Base-by-base conservation (phyloP, 2,888 invertebrate species). In the Alloplasta piceator region DNA sequence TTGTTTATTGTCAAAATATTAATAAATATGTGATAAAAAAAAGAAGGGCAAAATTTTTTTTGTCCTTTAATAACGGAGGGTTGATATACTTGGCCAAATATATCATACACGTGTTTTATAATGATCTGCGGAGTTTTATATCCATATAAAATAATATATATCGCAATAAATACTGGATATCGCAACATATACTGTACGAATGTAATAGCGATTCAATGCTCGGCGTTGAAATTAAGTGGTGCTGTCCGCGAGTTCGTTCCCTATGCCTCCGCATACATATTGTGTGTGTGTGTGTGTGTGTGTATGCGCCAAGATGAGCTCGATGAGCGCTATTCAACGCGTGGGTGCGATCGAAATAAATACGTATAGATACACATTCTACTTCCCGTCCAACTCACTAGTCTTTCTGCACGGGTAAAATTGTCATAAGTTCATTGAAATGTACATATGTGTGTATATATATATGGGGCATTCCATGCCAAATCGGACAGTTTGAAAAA, bases 311-410 rank as follows among this genome's bases (percentile, higher is more conserved):
- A 26, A 26, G 26, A 26, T 26, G 26, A 26, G 26, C 38, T 14
- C 50, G 58, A 75, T 60, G 66, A 60, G 56, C 50, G 60, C 52
- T 41, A 58, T 71, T 63, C 41, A 75, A 75, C 50, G 74, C 41
- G 74, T 75, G 74, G 74, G 74, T 67, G 43, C 67, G 41, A 75
- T 75, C n/a, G 74, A 66, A 67, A 75, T 75, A 75, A 75, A 75
- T 75, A 75, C 67, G 67, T 67, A 75, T 75, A 67, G 67, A 60
- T 58, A 67, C 74, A 75, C 74, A 67, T 67, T 67, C 26, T 26
- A 2, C 26, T 26, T 26, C 3, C 3, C 26, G 26, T 26, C 26
- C 26, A 26, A 26, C 26, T 26, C 26, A 26, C 26, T 2, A 26
- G 26, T 26, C 26, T 26, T 26, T 26, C 26, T 26, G 26, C 26